These are phyloP conservation scores for Hypercompe scribonia DNA, from an alignment of 2,888 invertebrate genomes.

Conservation along the genomic window DNA sequence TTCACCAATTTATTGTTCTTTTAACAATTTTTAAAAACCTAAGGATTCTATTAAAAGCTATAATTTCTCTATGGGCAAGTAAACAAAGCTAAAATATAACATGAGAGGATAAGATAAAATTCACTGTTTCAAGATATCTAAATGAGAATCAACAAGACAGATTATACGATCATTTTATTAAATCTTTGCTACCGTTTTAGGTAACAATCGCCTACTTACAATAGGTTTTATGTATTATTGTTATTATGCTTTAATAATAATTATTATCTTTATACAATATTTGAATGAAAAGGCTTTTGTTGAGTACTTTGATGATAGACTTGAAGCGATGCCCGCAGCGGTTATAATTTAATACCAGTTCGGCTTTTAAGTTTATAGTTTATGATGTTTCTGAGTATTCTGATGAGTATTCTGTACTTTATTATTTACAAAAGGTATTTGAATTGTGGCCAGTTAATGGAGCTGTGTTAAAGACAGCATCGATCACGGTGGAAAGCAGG, in stretches of 20 bases:
- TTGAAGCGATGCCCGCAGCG: background rate
- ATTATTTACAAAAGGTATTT: background rate
- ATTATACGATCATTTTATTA: slow-evolving; percentile 41
- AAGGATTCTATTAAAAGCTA: background rate
- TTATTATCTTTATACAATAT: background rate
- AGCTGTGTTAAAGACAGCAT: too few relatives aligned
- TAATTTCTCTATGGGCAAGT: slow-evolving; percentile 23
- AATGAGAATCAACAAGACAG: slow-evolving; percentile 45
- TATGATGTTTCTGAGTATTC: background rate
- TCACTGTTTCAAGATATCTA: slow-evolving; percentile 41
- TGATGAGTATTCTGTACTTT: background rate
- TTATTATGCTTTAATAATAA: background rate
- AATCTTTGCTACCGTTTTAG: slow-evolving; percentile 35
- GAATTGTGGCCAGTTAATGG: background rate
- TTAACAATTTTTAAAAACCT: background rate
- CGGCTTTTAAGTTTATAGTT: background rate
- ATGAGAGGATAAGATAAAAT: slow-evolving; percentile 31
- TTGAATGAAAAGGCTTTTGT: background rate
- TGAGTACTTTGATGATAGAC: background rate
- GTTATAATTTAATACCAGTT: background rate
- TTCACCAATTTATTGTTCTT: background rate
- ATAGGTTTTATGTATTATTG: slow-evolving; percentile 6
- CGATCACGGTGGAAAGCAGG: too few relatives aligned
- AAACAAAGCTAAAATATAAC: slow-evolving; percentile 42
- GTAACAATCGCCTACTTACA: slow-evolving; percentile 33